Percentiles rank a stretch among this genome's conserved stretches.
Evolutionary conservation across 2,888 invertebrate genomes (phyloP).

Genomic region (Sinodicranocentrus sp.): DNA sequence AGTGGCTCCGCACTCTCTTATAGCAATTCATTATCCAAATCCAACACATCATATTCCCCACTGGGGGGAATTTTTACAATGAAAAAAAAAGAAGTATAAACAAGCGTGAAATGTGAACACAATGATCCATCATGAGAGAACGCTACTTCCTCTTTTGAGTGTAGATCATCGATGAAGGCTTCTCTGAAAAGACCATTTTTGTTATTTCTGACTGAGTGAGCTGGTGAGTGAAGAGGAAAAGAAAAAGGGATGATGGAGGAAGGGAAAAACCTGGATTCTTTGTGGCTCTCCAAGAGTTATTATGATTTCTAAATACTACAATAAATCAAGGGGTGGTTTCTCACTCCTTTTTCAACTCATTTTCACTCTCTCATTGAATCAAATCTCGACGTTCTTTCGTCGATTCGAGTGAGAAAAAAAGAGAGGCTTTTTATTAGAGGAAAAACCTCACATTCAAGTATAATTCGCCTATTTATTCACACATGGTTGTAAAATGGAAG

Average conservation of each 20-base stretch:
- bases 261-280: slow-evolving; percentile 50
- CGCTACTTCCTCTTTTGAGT: slow-evolving; percentile 52
- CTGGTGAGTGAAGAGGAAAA: slow-evolving; percentile 45
- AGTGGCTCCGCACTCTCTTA: no score
- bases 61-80: neutral
- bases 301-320: slow-evolving; percentile 50
- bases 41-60: neutral
- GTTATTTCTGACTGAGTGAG: slow-evolving; percentile 49
- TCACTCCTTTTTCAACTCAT: slow-evolving; percentile 42
- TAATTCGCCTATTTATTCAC: neutral
- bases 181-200: slow-evolving; percentile 55
- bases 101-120: slow-evolving; percentile 64
- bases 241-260: slow-evolving; percentile 40
- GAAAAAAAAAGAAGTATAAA: slow-evolving; percentile 38
- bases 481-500: no score
- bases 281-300: slow-evolving; percentile 65
- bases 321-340: slow-evolving; percentile 66
- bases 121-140: slow-evolving; percentile 59
- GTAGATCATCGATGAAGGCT: slow-evolving; percentile 25
- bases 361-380: slow-evolving; percentile 2
- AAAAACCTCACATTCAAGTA: neutral
- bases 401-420: neutral
- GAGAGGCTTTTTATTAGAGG: slow-evolving; percentile 7
- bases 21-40: neutral
- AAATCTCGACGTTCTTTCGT: neutral